Evolutionary conservation across 2,797 vertebrate genomes (phyloP), one percentile per base, ranked within the genome.

Genomic region (Malacoctenus gilli): DNA sequence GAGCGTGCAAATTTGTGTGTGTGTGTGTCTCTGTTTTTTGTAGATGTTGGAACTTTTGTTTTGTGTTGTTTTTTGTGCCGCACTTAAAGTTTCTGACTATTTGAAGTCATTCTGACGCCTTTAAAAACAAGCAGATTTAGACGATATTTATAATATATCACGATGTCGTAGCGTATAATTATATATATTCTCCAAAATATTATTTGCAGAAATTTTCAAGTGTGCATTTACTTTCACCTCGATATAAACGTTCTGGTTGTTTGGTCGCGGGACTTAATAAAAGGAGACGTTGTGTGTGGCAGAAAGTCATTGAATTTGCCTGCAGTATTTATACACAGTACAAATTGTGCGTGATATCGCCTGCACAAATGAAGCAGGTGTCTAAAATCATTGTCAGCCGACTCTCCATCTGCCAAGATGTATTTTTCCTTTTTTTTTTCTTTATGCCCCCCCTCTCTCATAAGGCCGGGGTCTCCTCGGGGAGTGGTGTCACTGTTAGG

Each of bases 401-500:
- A 2, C 38, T 72, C 38, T 49, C 2, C 21, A 47, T 53, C 32
- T 4, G 13, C 49, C 16, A 15, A 38, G 28, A 35, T 72, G 0
- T 10, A 6, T 40, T 13, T 15, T 69, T 63, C 28, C 64, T 60
- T 44, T 23, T 21, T 4, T 53, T 53, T 58, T n/a, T n/a, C n/a
- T n/a, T n/a, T n/a, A n/a, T n/a, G n/a, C n/a, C n/a, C n/a, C n/a
- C n/a, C n/a, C n/a, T n/a, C n/a, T n/a, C n/a, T n/a, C n/a, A 32
- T 8, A 54, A 14, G 53, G 4, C 64, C 1, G 59, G 51, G 56
- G 25, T 82, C 64, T 70, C 72, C 62, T 65, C 49, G 56, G 54
- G 69, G 59, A 68, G 49, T 48, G 50, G 58, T 77, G 70, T 83
- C 78, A 76, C 72, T 41, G 32, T 56, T 67, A 15, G 55, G 60